phyloP scores from a whole-genome alignment of 2,113 vertebrate species.

The Saccopteryx leptura region DNA sequence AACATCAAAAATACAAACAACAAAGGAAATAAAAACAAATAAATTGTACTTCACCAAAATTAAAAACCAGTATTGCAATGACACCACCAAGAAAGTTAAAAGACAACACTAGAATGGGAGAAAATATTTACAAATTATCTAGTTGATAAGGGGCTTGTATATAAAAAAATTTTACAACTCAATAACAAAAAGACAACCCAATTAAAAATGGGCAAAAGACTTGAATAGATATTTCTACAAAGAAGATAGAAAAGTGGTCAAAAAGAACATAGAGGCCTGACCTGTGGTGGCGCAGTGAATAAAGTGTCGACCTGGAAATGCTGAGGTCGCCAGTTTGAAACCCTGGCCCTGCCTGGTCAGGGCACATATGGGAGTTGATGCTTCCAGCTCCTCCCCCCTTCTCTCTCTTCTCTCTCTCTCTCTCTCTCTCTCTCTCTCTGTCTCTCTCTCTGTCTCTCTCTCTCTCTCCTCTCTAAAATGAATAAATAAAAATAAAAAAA shows the following conservation, averaged over 20 bases:
- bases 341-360: too few relatives aligned
- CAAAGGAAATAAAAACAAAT: neutral
- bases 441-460: too few relatives aligned
- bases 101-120: neutral
- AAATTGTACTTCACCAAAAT: neutral
- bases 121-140: slow-evolving; percentile 27
- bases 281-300: too few relatives aligned
- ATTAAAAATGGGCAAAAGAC: neutral
- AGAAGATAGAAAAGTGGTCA: neutral
- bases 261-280: neutral
- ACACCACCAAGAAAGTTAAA: slow-evolving; percentile 21
- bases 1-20: neutral
- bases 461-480: too few relatives aligned
- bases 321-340: too few relatives aligned
- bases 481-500: too few relatives aligned
- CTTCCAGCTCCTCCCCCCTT: too few relatives aligned
- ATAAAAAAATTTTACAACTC: slow-evolving; percentile 20
- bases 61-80: neutral
- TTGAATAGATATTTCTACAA: neutral
- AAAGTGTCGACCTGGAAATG: too few relatives aligned
- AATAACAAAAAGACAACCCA: neutral
- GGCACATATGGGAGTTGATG: too few relatives aligned
- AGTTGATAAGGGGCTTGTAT: neutral
- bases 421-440: too few relatives aligned
- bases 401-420: too few relatives aligned